phyloP scores from a whole-genome alignment of 2,113 vertebrate genomes.

The Pterocles burchelli region DNA sequence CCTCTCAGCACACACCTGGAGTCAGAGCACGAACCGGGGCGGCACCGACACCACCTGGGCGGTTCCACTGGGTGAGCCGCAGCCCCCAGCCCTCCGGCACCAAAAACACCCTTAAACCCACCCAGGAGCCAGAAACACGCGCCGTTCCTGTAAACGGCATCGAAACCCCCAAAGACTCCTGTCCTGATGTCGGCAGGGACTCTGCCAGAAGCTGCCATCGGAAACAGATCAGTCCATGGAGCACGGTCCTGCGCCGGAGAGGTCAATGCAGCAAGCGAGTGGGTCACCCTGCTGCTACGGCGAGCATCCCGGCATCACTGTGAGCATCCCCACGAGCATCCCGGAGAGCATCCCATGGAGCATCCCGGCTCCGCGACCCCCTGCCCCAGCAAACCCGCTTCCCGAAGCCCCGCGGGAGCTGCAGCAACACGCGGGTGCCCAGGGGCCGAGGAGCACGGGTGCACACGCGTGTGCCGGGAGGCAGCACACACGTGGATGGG shows the following conservation, averaged over 20 bases:
- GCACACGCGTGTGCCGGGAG: fast-evolving
- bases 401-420: fast-evolving
- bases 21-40: fast-evolving
- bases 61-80: not conserved
- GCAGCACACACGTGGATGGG: fast-evolving
- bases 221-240: fast-evolving
- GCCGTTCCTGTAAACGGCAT: not conserved
- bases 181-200: not conserved
- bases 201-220: not conserved
- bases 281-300: not conserved
- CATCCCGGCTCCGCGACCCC: fast-evolving
- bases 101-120: not conserved
- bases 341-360: no score
- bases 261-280: not conserved
- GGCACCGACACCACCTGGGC: not conserved
- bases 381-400: fast-evolving
- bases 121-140: not conserved
- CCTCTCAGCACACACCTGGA: not conserved
- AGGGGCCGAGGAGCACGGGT: fast-evolving
- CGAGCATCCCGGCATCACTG: not conserved
- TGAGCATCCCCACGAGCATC: not conserved
- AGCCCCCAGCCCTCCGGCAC: not conserved
- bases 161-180: not conserved
- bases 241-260: fast-evolving
- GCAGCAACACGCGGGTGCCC: fast-evolving